Evolutionary conservation across 2,888 invertebrate species (phyloP).

Genomic region (Aethes cnicana): DNA sequence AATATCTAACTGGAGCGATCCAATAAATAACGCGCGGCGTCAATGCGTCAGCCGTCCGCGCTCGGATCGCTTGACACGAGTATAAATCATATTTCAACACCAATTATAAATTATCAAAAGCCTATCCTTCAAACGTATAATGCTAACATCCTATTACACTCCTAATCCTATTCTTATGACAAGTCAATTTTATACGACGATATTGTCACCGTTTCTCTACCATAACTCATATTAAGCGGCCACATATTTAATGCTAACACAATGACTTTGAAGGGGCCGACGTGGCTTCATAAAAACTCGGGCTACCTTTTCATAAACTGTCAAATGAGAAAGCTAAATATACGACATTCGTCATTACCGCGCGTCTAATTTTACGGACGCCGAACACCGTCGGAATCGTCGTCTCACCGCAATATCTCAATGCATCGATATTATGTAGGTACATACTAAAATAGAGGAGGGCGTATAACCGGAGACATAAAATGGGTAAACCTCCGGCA

Average conservation of each 20-base stretch:
- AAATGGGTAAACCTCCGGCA: slow-evolving; percentile 21
- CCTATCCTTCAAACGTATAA: slow-evolving; percentile 62
- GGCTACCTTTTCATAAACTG: slow-evolving; percentile 66
- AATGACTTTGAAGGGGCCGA: slow-evolving; percentile 54
- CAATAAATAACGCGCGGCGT: slow-evolving; percentile 52
- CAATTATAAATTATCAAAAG: slow-evolving; percentile 69
- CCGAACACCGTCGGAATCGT: slow-evolving; percentile 36
- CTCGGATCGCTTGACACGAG: slow-evolving; percentile 50
- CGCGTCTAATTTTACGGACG: slow-evolving; percentile 64
- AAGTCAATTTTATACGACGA: slow-evolving; percentile 72
- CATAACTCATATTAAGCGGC: slow-evolving; percentile 72
- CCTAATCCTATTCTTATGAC: slow-evolving; percentile 71
- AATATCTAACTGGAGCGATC: slow-evolving; percentile 45
- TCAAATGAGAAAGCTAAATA: slow-evolving; percentile 67
- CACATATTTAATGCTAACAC: slow-evolving; percentile 63
- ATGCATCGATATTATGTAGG: slow-evolving; percentile 30
- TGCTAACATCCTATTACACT: slow-evolving; percentile 62
- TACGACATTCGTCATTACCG: slow-evolving; percentile 71
- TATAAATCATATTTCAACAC: slow-evolving; percentile 73
- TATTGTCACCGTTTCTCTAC: slow-evolving; percentile 66
- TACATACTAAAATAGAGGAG: slow-evolving; percentile 30
- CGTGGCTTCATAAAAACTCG: slow-evolving; percentile 53
- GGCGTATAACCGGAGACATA: slow-evolving; percentile 26
- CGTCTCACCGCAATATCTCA: slow-evolving; percentile 31
- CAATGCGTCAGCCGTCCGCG: slow-evolving; percentile 40